Evolutionary conservation across 2,797 vertebrate genomes (phyloP).

Genomic region (Otus scops): DNA sequence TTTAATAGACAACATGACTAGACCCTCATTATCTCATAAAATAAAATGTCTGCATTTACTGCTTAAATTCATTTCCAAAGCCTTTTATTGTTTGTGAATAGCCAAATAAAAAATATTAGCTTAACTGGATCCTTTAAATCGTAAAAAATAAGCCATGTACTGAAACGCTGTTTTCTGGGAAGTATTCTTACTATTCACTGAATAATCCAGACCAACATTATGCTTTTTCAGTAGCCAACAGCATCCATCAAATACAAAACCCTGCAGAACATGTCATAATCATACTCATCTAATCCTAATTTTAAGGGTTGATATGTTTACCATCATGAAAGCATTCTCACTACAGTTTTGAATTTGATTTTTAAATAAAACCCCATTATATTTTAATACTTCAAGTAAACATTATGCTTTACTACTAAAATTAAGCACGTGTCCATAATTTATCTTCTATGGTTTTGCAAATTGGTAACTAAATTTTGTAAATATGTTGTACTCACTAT

Average conservation of each 20-base stretch:
- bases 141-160: neutral
- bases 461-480: neutral
- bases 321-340: neutral
- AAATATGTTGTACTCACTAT: neutral
- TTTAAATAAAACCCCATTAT: neutral
- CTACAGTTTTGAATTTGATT: neutral
- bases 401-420: neutral
- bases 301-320: neutral
- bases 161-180: neutral
- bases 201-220: neutral
- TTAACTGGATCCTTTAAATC: neutral
- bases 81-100: slow-evolving; percentile 44
- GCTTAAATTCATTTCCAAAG: slow-evolving; percentile 51
- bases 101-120: slow-evolving; percentile 38
- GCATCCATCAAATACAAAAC: neutral
- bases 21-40: slow-evolving; percentile 53
- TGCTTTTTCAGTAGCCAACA: neutral
- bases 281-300: neutral
- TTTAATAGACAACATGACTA: slow-evolving; percentile 65
- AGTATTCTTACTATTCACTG: neutral
- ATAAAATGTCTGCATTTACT: slow-evolving; percentile 60
- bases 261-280: neutral
- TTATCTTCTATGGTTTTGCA: neutral
- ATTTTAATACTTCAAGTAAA: neutral
- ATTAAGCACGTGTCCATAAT: neutral